Evolutionary conservation across 2,797 vertebrate genomes (phyloP), one percentile per base, ranked within the genome.

Genomic region (Anas bernieri): DNA sequence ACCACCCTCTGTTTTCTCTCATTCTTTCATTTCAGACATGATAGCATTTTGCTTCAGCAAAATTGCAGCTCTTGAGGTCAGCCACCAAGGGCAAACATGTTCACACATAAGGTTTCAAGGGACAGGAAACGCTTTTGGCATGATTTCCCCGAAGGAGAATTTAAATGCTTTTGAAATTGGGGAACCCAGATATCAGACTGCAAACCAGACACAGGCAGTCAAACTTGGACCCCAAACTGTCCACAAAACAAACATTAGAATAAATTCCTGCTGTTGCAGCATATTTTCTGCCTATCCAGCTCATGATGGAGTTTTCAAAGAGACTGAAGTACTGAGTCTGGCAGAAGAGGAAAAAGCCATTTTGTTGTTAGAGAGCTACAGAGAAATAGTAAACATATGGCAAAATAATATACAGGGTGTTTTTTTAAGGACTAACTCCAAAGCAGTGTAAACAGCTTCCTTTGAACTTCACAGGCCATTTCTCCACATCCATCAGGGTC

Each of bases 241-340:
- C 83, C 37, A 48, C 45, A 73, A 89, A 92, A 83, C 63, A 89
- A 93, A 62, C 55, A 48, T 39, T 62, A 78, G 45, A 90, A 93
- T 81, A 89, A 92, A 87, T 89, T 78, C 28, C 69, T 92, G 75
- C 73, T 81, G 81, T 3, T 10, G 17, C 88, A 94, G 76, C 62
- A 9, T 75, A 52, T 96, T 94, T 89, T 92, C 78, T 95, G 94
- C 90, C 83, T 83, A 89, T 86, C 48, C 50, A 89, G 78, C 50
- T 88, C 28, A 2, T 59, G 54, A 62, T 87, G 73, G 68, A 89
- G 26, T 81, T 96, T 80, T 96, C 81, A 94, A 78, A 83, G 91
- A 86, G 84, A 59, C 39, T 83, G 62, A 89, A 90, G 69, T 41
- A 64, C 74, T 63, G 92, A 93, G 55, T 50, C 68, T 92, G 66